Percentiles rank a stretch among this genome's conserved stretches.
Evolutionary conservation across 2,888 invertebrate species (phyloP).

Genomic region (Acleris emargana): DNA sequence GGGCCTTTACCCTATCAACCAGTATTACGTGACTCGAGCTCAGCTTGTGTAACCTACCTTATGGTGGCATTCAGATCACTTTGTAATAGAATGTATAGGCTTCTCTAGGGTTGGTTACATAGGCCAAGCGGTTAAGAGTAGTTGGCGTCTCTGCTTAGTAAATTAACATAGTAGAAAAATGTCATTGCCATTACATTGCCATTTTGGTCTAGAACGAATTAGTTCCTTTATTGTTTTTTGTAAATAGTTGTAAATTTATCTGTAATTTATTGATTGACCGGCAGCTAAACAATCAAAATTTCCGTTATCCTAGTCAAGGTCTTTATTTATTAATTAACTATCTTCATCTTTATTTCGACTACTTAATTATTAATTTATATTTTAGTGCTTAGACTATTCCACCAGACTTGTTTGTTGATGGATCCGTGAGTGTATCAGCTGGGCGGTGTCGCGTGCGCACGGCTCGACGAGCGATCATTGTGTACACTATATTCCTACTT

Average conservation of each 20-base stretch:
- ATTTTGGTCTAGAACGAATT: constrained; percentile 80
- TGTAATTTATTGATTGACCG: constrained; percentile 73
- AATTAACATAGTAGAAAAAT: constrained; percentile 65
- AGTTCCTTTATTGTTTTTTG: constrained; percentile 76
- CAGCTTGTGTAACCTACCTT: constrained; percentile 4
- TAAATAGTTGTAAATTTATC: constrained; percentile 80
- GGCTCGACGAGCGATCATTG: background rate
- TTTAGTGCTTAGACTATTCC: constrained; percentile 72
- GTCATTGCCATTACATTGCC: constrained; percentile 82
- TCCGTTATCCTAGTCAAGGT: constrained; percentile 81
- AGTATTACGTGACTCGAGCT: constrained; percentile 4
- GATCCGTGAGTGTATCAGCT: constrained; percentile 69
- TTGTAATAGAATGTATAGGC: background rate
- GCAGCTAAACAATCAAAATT: constrained; percentile 72
- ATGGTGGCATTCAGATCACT: background rate
- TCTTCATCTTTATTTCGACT: constrained; percentile 63
- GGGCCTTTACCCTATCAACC: constrained; percentile 10
- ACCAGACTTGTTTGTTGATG: constrained; percentile 57
- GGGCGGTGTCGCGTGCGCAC: constrained; percentile 40
- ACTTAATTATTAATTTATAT: constrained; percentile 48
- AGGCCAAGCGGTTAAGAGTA: constrained; percentile 38
- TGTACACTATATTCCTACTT: constrained; percentile 75
- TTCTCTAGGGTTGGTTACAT: constrained; percentile 1
- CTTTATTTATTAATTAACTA: constrained; percentile 72
- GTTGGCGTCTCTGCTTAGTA: constrained; percentile 65